Evolutionary conservation across 2,797 vertebrate genomes (phyloP), one percentile per base, ranked within the genome.

Genomic region (Tapera naevia): DNA sequence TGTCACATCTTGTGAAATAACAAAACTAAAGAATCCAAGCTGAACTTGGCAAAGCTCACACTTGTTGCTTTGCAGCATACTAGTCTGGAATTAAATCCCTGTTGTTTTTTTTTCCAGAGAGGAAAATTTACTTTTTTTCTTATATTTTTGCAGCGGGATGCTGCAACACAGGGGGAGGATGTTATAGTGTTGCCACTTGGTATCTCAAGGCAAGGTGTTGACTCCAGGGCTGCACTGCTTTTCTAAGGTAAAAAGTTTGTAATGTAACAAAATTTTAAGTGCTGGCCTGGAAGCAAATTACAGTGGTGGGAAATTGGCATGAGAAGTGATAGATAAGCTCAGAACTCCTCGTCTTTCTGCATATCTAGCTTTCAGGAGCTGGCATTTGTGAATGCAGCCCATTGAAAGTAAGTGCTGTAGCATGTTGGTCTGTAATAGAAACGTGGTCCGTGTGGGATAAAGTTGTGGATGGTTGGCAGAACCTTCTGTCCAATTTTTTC

Each of bases 381-480:
- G 88, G 75, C 43, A 74, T 60, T 70, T 95, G 57, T 95, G 91
- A 96, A 94, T 92, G 83, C 80, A 90, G 67, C 57, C 88, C 89
- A 85, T 85, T 95, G 86, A 91, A 70, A n/a, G 12, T 0, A 15
- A 88, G 60, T 15, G 33, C 80, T 64, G 53, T 24, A 76, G 80
- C 18, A 5, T 30, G 66, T 82, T 86, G 67, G 67, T 74, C 41
- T 91, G 93, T 90, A 94, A 94, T 71, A 71, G 89, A 91, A 80
- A 75, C 0, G 0, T 33, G 84, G 84, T 80, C 95, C 56, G 0
- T 76, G 81, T 67, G 83, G 95, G 87, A 93, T 91, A 88, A 80
- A 72, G 71, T 51, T 93, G 83, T 65, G 69, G 91, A 67, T 89
- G 71, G 90, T 86, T 90, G 95, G 93, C 94, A 94, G 80, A 93